Evolutionary conservation across 2,888 invertebrate genomes (phyloP).

Genomic region (Pseudoips prasinana): DNA sequence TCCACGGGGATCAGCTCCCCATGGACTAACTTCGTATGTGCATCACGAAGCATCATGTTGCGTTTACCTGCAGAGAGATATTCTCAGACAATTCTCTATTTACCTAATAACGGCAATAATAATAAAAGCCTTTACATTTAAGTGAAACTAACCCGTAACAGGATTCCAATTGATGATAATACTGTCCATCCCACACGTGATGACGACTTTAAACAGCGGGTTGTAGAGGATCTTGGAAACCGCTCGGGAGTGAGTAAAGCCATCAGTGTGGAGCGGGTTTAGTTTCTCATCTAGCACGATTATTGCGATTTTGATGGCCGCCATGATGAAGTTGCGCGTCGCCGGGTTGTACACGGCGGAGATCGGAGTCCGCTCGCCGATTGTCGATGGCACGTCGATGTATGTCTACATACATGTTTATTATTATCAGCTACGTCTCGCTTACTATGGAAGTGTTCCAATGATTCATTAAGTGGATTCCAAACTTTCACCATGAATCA

Average conservation of each 20-base stretch:
- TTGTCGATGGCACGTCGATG: slow-evolving; percentile 82
- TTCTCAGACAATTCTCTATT: no score
- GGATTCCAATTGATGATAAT: slow-evolving; percentile 92
- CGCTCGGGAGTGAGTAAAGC: slow-evolving; percentile 86
- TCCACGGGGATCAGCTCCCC: slow-evolving; percentile 86
- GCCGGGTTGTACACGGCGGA: slow-evolving; percentile 84
- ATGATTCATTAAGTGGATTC: no score
- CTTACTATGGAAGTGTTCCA: no score
- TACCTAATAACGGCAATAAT: no score
- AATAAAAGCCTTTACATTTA: no score
- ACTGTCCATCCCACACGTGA: slow-evolving; percentile 90
- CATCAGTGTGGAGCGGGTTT: slow-evolving; percentile 86
- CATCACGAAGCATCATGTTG: slow-evolving; percentile 85
- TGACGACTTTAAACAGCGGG: slow-evolving; percentile 86
- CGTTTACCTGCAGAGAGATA: slow-evolving; percentile 76
- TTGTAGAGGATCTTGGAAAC: slow-evolving; percentile 90
- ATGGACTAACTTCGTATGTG: slow-evolving; percentile 85
- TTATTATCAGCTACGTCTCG: no score
- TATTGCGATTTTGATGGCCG: slow-evolving; percentile 84
- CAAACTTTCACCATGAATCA: no score
- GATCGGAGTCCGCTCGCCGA: slow-evolving; percentile 83
- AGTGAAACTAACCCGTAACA: slow-evolving; percentile 77
- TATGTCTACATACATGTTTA: slow-evolving; percentile 75
- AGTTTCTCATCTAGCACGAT: slow-evolving; percentile 85
- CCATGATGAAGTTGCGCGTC: slow-evolving; percentile 85